Base-by-base conservation (phyloP, 2,113 vertebrate species). In the Cryptotis parvus region DNA sequence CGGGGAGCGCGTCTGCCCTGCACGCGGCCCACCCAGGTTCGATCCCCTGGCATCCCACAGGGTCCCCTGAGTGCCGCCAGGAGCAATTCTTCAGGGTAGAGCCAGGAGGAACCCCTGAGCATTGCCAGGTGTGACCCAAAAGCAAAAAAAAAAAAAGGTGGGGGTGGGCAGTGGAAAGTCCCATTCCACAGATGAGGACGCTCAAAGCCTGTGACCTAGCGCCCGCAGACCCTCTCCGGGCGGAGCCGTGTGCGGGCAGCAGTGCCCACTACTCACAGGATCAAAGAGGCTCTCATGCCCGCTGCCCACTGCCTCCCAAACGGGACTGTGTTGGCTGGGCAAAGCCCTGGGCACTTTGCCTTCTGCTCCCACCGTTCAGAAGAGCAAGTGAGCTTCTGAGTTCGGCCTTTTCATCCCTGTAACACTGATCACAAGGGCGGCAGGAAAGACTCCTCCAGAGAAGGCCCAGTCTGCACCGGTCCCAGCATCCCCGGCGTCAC, bases 321-420 rank as follows among this genome's bases (percentile, higher is more conserved):
- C 39, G 45, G 45, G 14, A 10, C 10, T 14, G 31, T 4, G 4
- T 1, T 52, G n/a, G n/a, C 61, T 83, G 85, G 39, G 69, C 29
- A 66, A 91, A 77, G 74, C 10, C 29, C 26, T 2, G 22, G 33
- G 22, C 58, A 5, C 3, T 43, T 70, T 74, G 58, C 16, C 10
- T 73, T 84, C 85, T 43, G 9, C 63, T 76, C 9, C 52, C 26
- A 2, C 52, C 76, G 79, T 76, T 73, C 43, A 29, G 9, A 82
- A 82, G 79, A 86, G 88, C 41, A 9, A 35, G 41, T 20, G 1
- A 18, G 77, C 55, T 8, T 18, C 24, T 11, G 68, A 81, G 55
- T 35, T 92, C 52, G 39, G 49, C 24, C 66, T 52, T 43, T 74
- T 94, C 33, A 69, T 41, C 66, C 75, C n/a, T 86, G 49, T 24